Base-by-base conservation (phyloP, 2,797 vertebrate genomes). In the Salmo trutta region DNA sequence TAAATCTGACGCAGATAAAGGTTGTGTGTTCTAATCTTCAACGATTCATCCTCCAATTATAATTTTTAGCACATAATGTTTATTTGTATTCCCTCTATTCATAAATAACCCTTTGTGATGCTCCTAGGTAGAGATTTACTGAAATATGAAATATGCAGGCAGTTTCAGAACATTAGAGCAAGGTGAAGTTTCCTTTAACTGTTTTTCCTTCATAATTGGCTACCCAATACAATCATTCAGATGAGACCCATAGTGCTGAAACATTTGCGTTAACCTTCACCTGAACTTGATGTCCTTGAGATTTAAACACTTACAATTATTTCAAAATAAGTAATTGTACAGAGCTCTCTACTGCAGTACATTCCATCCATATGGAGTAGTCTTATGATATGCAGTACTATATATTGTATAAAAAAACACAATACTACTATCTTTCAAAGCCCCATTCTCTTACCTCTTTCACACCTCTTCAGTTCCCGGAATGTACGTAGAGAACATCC, bases 61-160 rank as follows among this genome's bases (percentile, higher is more conserved):
- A 79, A 85, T 88, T 88, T 83, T 73, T 75, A 82, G 85, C 82
- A 71, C 75, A 77, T 91, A 86, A 47, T 3, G 79, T 85, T 87
- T 78, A 81, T 78, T 82, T 87, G 85, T 81, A 83, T 87, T 83
- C 87, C 78, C 75, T 21, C 79, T 76, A 77, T 77, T 86, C 87
- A 80, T 88, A 78, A 79, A 79, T 83, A 83, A 89, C 89, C 84
- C 86, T 90, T 88, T 88, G 83, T 91, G 84, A 84, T 85, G 86
- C 87, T 88, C 78, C 0, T 66, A 75, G 78, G 81, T 75, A 80
- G 82, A 31, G 24, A 86, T 86, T 91, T 84, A 84, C 79, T 85
- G 65, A 79, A 82, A 89, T 89, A 83, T 81, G 70, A 79, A 82
- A 88, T 89, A 83, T 81, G 73, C 64, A 67, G 80, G 77, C 83